phyloP scores from a whole-genome alignment of 1,140 invertebrate species.

The Lucilia cuprina region DNA sequence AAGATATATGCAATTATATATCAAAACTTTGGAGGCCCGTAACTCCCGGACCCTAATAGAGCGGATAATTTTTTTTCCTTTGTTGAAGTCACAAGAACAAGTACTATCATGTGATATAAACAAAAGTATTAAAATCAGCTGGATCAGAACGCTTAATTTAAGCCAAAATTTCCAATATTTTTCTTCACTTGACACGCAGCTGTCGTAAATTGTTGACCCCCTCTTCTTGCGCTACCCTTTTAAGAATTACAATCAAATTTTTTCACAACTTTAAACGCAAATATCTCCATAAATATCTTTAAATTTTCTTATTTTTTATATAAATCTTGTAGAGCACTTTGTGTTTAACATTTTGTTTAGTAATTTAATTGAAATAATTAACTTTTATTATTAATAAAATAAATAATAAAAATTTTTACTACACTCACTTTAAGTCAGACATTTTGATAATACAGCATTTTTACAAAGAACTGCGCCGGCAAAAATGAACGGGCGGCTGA shows the following conservation, averaged over 20 bases:
- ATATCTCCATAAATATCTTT: not conserved
- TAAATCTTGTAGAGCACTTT: not conserved
- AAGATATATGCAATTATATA: no score
- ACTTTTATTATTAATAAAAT: not conserved
- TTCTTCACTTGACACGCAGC: constrained; percentile 24
- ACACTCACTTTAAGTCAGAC: constrained; percentile 38
- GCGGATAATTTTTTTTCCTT: no score
- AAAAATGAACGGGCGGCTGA: no score
- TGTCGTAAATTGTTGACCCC: not conserved
- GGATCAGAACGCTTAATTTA: no score
- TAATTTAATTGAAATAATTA: not conserved
- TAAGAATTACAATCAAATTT: not conserved
- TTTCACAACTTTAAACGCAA: not conserved
- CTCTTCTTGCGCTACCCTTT: not conserved
- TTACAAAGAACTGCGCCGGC: not conserved
- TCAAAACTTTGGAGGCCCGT: no score
- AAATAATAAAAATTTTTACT: constrained; percentile 19
- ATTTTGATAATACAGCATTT: constrained; percentile 37
- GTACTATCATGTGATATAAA: no score
- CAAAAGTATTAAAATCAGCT: no score
- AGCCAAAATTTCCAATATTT: constrained; percentile 10
- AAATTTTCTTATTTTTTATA: not conserved
- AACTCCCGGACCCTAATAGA: no score
- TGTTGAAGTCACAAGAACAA: no score
- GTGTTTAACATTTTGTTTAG: not conserved